Percentiles rank a stretch among this genome's conserved stretches.
These are phyloP conservation scores for Odontesthes bonariensis DNA, from an alignment of 2,113 vertebrate genomes.

Conservation along the genomic window DNA sequence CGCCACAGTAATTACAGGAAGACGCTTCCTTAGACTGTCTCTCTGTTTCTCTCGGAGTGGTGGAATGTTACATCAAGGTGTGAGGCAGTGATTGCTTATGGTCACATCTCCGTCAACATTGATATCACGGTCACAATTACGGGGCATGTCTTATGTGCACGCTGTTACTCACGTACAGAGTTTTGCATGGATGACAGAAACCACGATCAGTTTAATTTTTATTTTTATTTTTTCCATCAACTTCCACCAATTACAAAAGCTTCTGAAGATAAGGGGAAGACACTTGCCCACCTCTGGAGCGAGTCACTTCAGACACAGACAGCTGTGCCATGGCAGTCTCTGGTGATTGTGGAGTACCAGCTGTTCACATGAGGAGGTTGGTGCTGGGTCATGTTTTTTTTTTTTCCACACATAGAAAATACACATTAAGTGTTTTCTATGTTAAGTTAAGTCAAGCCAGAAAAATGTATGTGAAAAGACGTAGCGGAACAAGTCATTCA, in stretches of 20 bases:
- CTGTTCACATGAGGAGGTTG: not conserved
- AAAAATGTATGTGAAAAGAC: not conserved
- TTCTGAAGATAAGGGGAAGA: not conserved
- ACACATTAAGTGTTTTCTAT: too few species aligned
- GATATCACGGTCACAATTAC: not conserved
- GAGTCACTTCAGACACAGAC: not conserved
- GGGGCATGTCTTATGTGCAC: too few species aligned
- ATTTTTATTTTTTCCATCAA: too few species aligned
- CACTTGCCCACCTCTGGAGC: not conserved
- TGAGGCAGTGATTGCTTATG: not conserved
- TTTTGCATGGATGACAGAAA: too few species aligned
- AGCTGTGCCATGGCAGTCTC: not conserved
- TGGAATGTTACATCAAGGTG: constrained; percentile 16
- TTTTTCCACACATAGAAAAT: not conserved
- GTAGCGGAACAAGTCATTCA: not conserved
- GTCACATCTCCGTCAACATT: not conserved
- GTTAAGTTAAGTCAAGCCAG: too few species aligned
- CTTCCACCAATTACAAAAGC: too few species aligned
- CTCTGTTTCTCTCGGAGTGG: constrained; percentile 35
- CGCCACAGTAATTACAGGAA: constrained; percentile 58
- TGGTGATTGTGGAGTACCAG: not conserved
- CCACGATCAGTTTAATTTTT: too few species aligned
- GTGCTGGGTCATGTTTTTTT: not conserved
- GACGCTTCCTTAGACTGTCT: constrained; percentile 37
- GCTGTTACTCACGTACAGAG: too few species aligned